These are phyloP conservation scores for Polydrusus tereticollis DNA, from an alignment of 2,888 invertebrate species.

Conservation along the genomic window DNA sequence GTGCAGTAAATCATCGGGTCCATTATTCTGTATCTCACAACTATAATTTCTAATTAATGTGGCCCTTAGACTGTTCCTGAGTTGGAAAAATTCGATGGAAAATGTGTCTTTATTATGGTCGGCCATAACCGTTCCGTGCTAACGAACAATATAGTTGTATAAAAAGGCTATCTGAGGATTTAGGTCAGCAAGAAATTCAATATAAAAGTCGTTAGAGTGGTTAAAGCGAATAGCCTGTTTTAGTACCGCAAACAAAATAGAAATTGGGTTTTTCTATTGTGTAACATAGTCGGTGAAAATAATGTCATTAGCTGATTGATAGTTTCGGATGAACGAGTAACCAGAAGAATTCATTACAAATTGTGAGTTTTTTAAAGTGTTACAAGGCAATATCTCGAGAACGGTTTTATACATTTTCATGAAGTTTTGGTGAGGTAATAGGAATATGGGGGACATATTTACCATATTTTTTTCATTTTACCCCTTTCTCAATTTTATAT, in stretches of 20 bases:
- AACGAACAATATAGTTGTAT: constrained; percentile 25
- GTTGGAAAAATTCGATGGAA: constrained; percentile 21
- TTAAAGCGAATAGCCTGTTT: background rate
- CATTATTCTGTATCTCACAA: constrained; percentile 20
- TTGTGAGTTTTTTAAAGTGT: no score
- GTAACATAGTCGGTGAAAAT: no score
- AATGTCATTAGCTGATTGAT: no score
- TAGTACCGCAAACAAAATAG: background rate
- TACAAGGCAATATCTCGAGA: no score
- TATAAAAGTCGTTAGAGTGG: constrained; percentile 16
- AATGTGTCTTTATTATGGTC: constrained; percentile 29
- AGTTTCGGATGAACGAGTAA: no score
- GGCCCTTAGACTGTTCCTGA: constrained; percentile 10
- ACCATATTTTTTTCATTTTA: no score
- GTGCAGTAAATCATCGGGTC: constrained; percentile 17
- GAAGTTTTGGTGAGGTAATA: no score
- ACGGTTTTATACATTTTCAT: no score
- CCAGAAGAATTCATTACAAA: no score
- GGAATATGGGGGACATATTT: no score
- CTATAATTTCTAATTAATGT: constrained; percentile 34
- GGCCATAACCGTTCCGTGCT: constrained; percentile 23
- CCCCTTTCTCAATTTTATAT: no score
- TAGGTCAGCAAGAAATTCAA: constrained; percentile 16
- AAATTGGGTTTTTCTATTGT: background rate
- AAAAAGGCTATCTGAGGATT: constrained; percentile 9